Conservation (phyloP, 1,140 invertebrate species). For the Heterodera schachtii region DNA sequence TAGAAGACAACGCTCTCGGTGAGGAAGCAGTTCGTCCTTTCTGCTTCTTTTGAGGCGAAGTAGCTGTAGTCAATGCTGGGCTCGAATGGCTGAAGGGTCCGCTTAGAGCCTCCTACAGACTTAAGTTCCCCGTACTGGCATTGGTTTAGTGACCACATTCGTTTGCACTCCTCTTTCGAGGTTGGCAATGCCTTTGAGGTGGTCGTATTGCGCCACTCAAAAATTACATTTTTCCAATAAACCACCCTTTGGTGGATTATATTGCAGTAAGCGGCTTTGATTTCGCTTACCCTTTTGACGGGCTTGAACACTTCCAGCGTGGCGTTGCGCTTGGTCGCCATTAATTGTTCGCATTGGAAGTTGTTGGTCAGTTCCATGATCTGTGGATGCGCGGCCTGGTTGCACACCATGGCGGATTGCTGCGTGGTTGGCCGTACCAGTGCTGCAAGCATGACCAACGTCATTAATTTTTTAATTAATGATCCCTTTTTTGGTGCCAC, state of each 20-base stretch:
- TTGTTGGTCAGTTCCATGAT: neutral
- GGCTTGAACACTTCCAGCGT: neutral
- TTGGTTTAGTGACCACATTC: neutral
- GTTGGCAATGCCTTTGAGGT: neutral
- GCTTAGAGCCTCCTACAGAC: neutral
- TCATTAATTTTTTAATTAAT: neutral
- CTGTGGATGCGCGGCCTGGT: neutral
- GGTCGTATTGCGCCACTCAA: neutral
- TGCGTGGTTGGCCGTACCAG: neutral
- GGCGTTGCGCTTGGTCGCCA: neutral
- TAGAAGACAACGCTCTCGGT: neutral
- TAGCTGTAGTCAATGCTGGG: constrained; percentile 5
- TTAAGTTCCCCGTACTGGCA: neutral
- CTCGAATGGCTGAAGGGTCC: neutral
- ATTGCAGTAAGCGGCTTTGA: neutral
- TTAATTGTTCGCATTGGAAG: neutral
- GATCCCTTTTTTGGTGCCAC: neutral
- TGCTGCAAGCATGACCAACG: neutral
- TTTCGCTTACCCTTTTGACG: neutral
- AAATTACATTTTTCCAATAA: constrained; percentile 6
- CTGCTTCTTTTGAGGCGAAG: neutral
- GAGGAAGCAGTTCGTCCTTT: neutral
- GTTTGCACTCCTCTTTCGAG: neutral
- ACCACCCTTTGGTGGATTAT: constrained; percentile 4
- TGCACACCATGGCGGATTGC: constrained; percentile 1